Base-by-base conservation (phyloP, 2,797 vertebrate species). In the Ispidina lecontei region DNA sequence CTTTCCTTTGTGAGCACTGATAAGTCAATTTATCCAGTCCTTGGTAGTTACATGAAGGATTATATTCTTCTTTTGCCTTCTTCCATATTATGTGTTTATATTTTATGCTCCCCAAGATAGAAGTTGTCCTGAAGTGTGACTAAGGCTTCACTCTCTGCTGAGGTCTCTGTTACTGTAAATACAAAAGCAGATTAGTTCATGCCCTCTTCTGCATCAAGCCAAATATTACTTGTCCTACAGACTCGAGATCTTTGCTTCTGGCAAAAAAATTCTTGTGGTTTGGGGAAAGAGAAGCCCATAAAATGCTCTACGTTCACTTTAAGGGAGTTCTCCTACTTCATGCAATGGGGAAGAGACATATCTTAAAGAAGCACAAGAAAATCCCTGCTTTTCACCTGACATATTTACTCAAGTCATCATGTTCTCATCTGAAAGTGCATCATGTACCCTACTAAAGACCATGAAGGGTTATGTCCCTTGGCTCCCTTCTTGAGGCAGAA, bases 401-500 rank as follows among this genome's bases (percentile, higher is more conserved):
- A 15, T 17, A 49, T 44, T 54, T 89, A 44, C 68, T 70, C 41
- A 47, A n/a, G 39, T 71, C 10, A 70, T 62, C 9, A 0, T 47
- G 28, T 23, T 71, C 14, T 64, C 59, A n/a, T 65, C 44, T 67
- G 67, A 89, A 94, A 94, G 89, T 68, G 26, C 60, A 88, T 59
- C 0, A 0, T 90, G 78, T 91, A 72, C 84, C 44, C 72, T 85
- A 23, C 44, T 83, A 67, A 89, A 72, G 75, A 77, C 44, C 67
- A 80, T 54, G 35, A 81, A 78, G 62, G 31, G 59, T 25, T 80
- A 51, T 63, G 59, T 86, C 75, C n/a, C 33, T 94, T 82, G 93
- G 71, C 84, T 76, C 70, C 90, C 78, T 95, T 90, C 94, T 96
- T 95, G 80, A 96, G 78, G 47, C 78, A 94, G 88, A 72, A 91